Percentiles rank a stretch among this genome's conserved stretches.
phyloP scores from a whole-genome alignment of 1,140 invertebrate species.

The Schlechtendalia chinensis region DNA sequence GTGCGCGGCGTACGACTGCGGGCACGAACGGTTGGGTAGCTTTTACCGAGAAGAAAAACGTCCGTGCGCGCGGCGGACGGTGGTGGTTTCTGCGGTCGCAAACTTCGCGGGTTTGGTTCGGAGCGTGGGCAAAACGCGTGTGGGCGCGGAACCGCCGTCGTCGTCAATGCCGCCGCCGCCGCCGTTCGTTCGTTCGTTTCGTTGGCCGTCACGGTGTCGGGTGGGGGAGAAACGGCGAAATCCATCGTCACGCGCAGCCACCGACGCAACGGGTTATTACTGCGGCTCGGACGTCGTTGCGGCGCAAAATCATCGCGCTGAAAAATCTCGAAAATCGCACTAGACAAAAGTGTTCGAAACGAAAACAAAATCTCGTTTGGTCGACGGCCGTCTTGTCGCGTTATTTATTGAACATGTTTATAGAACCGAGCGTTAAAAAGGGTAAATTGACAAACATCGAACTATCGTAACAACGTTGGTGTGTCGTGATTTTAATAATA shows the following conservation, averaged over 20 bases:
- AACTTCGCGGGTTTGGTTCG: neutral
- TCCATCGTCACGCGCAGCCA: neutral
- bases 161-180: no score
- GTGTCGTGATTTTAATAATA: no score
- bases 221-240: neutral
- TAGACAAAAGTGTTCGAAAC: no score
- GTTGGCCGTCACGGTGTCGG: neutral
- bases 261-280: neutral
- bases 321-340: no score
- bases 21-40: neutral
- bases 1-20: neutral
- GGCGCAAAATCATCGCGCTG: no score
- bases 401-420: no score
- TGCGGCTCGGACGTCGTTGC: no score
- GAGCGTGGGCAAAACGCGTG: neutral
- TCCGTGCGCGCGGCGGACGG: neutral
- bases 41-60: slow-evolving; percentile 9
- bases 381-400: no score
- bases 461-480: no score
- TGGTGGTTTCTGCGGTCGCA: neutral
- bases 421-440: no score
- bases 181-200: neutral
- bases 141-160: slow-evolving; percentile 12
- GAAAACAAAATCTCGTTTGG: no score
- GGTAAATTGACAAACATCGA: no score